Percentiles rank a stretch among this genome's conserved stretches.
Conservation (phyloP, 2,797 vertebrate species). For the Mallotus villosus region DNA sequence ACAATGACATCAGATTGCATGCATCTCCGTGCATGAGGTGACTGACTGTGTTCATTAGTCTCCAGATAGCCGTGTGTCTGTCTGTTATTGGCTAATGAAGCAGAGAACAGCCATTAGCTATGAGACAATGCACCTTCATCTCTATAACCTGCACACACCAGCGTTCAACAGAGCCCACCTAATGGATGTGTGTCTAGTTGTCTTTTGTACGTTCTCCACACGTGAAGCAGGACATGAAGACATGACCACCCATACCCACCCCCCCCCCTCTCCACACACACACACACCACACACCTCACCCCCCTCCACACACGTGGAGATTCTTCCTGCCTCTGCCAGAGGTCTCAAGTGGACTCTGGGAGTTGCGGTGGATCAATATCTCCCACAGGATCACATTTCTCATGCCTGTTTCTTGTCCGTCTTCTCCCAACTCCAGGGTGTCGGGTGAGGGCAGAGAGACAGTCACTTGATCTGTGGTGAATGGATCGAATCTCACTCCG, state of each 20-base stretch:
- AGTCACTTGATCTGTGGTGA: background rate
- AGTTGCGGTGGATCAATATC: slow-evolving; percentile 36
- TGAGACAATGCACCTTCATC: slow-evolving; percentile 41
- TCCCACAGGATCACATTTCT: slow-evolving; percentile 43
- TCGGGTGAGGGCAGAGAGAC: slow-evolving; percentile 24
- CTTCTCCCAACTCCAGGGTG: slow-evolving; percentile 35
- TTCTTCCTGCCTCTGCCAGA: slow-evolving; percentile 6
- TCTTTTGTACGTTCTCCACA: slow-evolving; percentile 26
- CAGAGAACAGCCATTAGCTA: slow-evolving; percentile 49
- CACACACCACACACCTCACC: slow-evolving; percentile 29
- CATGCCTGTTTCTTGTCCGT: slow-evolving; percentile 9
- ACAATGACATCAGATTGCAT: slow-evolving; percentile 11
- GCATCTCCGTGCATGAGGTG: slow-evolving; percentile 14
- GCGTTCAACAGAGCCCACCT: slow-evolving; percentile 44
- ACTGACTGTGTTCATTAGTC: slow-evolving; percentile 46
- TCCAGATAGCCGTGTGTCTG: slow-evolving; percentile 52
- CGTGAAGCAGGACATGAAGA: slow-evolving; percentile 36
- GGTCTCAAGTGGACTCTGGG: slow-evolving; percentile 31
- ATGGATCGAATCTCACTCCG: background rate
- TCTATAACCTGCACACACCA: slow-evolving; percentile 23
- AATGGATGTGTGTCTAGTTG: slow-evolving; percentile 40
- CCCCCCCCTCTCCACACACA: background rate
- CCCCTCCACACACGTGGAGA: slow-evolving; percentile 9
- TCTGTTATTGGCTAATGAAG: slow-evolving; percentile 58
- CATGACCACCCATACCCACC: slow-evolving; percentile 25